These are phyloP conservation scores for Hydrotaea diabolus DNA, from an alignment of 2,888 invertebrate species.

Conservation along the genomic window DNA sequence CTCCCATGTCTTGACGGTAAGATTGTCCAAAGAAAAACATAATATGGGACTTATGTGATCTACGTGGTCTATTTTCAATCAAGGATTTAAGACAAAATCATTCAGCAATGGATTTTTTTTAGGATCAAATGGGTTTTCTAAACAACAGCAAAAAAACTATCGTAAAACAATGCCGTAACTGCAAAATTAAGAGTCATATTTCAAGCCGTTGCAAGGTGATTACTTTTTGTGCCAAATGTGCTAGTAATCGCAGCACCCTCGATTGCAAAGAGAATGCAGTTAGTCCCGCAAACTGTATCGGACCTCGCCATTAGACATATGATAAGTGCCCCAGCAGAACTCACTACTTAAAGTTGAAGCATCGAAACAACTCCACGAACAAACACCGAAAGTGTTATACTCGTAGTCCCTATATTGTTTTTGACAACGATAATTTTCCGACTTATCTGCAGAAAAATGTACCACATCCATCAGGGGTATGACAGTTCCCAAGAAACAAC, in stretches of 20 bases:
- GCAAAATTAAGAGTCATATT: neutral
- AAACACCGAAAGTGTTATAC: neutral
- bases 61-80: slow-evolving; percentile 15
- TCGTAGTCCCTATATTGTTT: neutral
- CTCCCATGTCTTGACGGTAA: too few species aligned
- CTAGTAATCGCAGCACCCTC: neutral
- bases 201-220: slow-evolving; percentile 14
- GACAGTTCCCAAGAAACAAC: too few species aligned
- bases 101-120: neutral
- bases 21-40: neutral
- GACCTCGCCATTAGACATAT: neutral
- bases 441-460: neutral
- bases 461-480: neutral
- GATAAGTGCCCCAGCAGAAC: neutral
- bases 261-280: neutral
- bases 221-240: slow-evolving; percentile 33
- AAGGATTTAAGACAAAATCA: neutral
- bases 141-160: too few species aligned
- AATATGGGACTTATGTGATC: neutral
- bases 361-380: neutral
- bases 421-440: neutral
- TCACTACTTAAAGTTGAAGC: neutral
- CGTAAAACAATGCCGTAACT: too few species aligned
- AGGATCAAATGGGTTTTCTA: too few species aligned
- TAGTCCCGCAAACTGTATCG: slow-evolving; percentile 37